These are phyloP conservation scores for Agrotis exclamationis DNA, from an alignment of 2,888 invertebrate species.

Conservation along the genomic window DNA sequence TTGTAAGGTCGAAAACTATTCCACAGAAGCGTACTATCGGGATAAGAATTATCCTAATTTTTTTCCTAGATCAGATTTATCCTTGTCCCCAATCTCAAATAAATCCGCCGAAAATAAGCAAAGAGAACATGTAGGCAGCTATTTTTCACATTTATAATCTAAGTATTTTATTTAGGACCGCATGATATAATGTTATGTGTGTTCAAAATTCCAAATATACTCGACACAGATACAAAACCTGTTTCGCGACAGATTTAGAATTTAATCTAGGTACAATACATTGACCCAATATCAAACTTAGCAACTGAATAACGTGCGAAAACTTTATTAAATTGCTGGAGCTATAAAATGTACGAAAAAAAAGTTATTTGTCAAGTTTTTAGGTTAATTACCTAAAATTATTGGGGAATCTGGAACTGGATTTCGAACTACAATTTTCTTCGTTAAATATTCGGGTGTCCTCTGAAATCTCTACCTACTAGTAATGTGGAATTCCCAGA, in stretches of 20 bases:
- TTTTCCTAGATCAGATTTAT: no score
- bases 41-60: no score
- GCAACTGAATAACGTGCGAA: slow-evolving; percentile 13
- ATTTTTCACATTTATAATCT: no score
- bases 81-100: no score
- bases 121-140: no score
- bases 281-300: slow-evolving; percentile 34
- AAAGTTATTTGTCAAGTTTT: background rate
- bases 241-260: slow-evolving; percentile 29
- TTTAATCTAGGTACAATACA: slow-evolving; percentile 29
- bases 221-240: slow-evolving; percentile 21
- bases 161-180: background rate
- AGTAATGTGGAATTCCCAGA: background rate
- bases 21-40: no score
- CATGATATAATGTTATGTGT: background rate
- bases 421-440: slow-evolving; percentile 2
- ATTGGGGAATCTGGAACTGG: background rate
- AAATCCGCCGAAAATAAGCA: no score
- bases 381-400: slow-evolving; percentile 39
- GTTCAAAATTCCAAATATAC: slow-evolving; percentile 15
- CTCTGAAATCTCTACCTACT: no score
- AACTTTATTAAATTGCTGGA: slow-evolving; percentile 9
- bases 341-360: slow-evolving; percentile 30
- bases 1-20: no score
- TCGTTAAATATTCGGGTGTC: background rate